Evolutionary conservation across 2,888 invertebrate genomes (phyloP).

Genomic region (Alviniconcha strummeri): DNA sequence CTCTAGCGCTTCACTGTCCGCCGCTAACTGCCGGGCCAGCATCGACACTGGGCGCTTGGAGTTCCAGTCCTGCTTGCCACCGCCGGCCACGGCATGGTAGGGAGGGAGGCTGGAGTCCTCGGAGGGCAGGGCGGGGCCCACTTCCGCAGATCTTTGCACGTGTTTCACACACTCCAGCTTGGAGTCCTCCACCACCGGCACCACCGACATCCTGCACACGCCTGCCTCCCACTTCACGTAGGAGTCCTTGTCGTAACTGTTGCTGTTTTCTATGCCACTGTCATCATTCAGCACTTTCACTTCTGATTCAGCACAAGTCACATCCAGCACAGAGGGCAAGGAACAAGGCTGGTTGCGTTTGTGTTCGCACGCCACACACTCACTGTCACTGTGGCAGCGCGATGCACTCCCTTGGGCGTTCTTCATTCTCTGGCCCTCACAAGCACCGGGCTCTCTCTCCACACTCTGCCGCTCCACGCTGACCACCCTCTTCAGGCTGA

Average conservation of each 20-base stretch:
- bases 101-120: neutral
- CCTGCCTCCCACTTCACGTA: neutral
- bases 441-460: slow-evolving; percentile 1
- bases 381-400: neutral
- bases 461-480: neutral
- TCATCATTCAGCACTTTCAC: slow-evolving; percentile 21
- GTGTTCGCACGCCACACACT: neutral
- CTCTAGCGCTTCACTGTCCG: slow-evolving; percentile 21
- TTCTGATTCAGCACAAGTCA: neutral
- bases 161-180: slow-evolving; percentile 50
- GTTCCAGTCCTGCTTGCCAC: slow-evolving; percentile 25
- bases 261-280: slow-evolving; percentile 22
- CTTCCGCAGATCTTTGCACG: slow-evolving; percentile 40
- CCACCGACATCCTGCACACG: slow-evolving; percentile 52
- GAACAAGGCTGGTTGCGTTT: neutral
- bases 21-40: slow-evolving; percentile 43
- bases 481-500: neutral
- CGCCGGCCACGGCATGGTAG: neutral
- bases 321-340: neutral
- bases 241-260: neutral
- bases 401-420: neutral
- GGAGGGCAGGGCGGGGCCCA: neutral
- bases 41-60: slow-evolving; percentile 39
- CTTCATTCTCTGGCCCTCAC: neutral
- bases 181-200: slow-evolving; percentile 50